Evolutionary conservation across 1,140 invertebrate species (phyloP), one percentile per base, ranked within the genome.

Genomic region (Macrobrachium rosenbergii): DNA sequence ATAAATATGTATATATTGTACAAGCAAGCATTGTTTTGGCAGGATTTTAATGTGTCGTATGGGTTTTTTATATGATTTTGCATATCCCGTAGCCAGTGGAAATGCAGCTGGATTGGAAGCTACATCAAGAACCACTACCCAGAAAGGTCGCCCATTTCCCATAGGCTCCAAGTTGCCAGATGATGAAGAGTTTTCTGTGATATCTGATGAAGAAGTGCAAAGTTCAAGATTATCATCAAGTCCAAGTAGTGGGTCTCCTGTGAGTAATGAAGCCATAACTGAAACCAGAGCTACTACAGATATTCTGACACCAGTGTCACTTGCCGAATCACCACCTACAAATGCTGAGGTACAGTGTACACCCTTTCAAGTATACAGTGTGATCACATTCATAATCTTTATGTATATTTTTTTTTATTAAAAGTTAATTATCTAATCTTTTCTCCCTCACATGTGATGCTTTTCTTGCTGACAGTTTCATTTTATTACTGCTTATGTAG

Each of bases 181-280:
- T 37, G 77, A 81, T 63, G 84, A 87, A 16, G 84, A 87, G 17
- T 87, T 60, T 81, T 77, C 84, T 37, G 52, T 87, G 21, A 87
- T 87, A 63, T 81, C 77, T 63, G 84, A 87, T 43, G 84, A 87
- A 17, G 84, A 87, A 63, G 11, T 87, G 17, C 77, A 80, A 14
- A 87, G 58, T 28, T 87, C 84, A 7, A 72, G 23, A 59, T 28
- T 81, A n/a, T 75, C 76, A 3, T 86, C 84, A 8, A 87, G 77
- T 78, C 64, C 77, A 21, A 81, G 78, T 58, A 81, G 78, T 81
- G 78, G 78, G 8, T 85, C 83, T 52, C 82, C 82, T 67, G 2
- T 67, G 17, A 87, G 84, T 28, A 81, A 21, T 17, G 59, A 52
- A 45, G 64, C 63, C 7, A 45, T 75, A 6, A 62, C 64, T 58